phyloP scores from a whole-genome alignment of 1,140 invertebrate genomes.

The Drosophila mauritiana region DNA sequence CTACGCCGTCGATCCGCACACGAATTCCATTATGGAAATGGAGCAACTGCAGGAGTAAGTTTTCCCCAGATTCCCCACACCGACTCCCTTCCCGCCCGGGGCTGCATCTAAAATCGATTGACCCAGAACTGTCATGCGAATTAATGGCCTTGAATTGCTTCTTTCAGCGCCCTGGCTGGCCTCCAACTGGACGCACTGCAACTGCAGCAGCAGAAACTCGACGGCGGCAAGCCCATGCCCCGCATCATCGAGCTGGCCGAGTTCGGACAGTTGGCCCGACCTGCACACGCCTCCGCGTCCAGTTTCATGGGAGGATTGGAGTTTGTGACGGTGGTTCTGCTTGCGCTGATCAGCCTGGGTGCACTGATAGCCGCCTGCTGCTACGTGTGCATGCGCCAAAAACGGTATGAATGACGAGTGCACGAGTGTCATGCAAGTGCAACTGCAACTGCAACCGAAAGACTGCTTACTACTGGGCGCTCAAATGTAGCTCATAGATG shows the following conservation, averaged over 20 bases:
- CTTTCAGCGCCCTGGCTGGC: conserved; percentile 56
- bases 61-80: background rate
- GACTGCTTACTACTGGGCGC: conserved; percentile 19
- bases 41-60: conserved; percentile 90
- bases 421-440: background rate
- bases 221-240: conserved; percentile 69
- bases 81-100: background rate
- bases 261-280: conserved; percentile 82
- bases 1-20: conserved; percentile 92
- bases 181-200: conserved; percentile 75
- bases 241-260: conserved; percentile 87
- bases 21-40: conserved; percentile 92
- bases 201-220: conserved; percentile 64
- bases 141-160: conserved; percentile 13
- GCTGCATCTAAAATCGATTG: conserved; percentile 13
- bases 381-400: conserved; percentile 89
- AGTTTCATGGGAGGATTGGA: conserved; percentile 89
- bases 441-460: conserved; percentile 44
- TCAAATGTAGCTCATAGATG: conserved; percentile 30
- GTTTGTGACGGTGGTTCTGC: conserved; percentile 91
- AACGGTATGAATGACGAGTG: conserved; percentile 85
- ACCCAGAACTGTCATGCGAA: conserved; percentile 27
- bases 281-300: conserved; percentile 50
- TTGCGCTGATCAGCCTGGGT: conserved; percentile 91
- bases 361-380: conserved; percentile 91